Percentiles rank a stretch among this genome's conserved stretches.
These are phyloP conservation scores for Leucozona laternaria DNA, from an alignment of 2,888 invertebrate genomes.

Conservation along the genomic window DNA sequence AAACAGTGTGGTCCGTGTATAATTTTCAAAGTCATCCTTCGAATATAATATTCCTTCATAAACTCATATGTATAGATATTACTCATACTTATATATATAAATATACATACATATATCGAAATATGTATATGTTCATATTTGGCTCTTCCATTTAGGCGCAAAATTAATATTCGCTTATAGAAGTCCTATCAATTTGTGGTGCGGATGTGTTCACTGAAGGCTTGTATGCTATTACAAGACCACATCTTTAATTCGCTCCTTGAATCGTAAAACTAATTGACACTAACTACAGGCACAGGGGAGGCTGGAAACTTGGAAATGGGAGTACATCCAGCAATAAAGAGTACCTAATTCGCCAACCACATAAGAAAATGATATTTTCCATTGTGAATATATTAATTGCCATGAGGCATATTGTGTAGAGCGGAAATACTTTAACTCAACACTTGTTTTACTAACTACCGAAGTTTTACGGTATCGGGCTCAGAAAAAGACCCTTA, in stretches of 20 bases:
- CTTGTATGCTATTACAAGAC: constrained; percentile 17
- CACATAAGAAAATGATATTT: background rate
- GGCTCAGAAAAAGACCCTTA: background rate
- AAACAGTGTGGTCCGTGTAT: constrained; percentile 26
- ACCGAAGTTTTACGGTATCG: background rate
- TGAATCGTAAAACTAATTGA: constrained; percentile 55
- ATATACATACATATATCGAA: too few relatives aligned
- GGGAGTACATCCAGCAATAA: background rate
- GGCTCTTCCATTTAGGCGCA: background rate
- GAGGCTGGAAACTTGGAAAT: background rate
- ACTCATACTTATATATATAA: background rate
- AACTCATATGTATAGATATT: background rate
- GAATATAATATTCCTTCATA: constrained; percentile 8
- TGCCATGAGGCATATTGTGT: constrained; percentile 8
- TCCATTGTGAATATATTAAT: constrained; percentile 37
- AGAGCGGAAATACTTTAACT: background rate
- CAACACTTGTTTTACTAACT: background rate
- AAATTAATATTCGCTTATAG: constrained; percentile 47
- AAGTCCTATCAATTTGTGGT: constrained; percentile 7
- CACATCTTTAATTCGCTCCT: constrained; percentile 26
- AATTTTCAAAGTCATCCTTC: constrained; percentile 39
- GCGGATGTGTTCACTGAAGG: constrained; percentile 5
- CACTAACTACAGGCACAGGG: background rate
- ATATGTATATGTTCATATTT: background rate
- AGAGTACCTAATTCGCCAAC: background rate